These are phyloP conservation scores for Drosophila repleta DNA, from an alignment of 1,140 invertebrate genomes.

Conservation along the genomic window DNA sequence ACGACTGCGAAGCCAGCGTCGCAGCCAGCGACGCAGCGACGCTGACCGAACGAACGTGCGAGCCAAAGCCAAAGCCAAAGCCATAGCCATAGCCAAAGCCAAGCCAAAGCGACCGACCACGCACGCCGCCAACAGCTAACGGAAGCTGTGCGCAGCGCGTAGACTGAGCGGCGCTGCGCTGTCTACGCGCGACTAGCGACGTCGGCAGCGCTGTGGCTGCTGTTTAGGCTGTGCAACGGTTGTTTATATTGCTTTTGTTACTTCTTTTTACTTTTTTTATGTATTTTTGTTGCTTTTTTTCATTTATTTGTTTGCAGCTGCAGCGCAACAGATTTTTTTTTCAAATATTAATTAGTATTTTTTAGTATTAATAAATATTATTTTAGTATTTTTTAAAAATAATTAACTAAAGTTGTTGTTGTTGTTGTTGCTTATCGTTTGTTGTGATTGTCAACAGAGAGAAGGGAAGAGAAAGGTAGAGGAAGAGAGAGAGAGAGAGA, in stretches of 20 bases:
- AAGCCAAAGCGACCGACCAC: conserved; percentile 12
- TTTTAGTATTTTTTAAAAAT: neutral
- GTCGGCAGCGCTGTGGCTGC: conserved; percentile 1
- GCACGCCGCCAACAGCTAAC: conserved; percentile 46
- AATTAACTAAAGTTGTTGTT: conserved; percentile 1
- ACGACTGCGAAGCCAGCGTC: conserved; percentile 8
- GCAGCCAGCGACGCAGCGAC: neutral
- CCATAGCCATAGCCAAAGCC: neutral
- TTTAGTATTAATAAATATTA: neutral
- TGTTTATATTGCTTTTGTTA: neutral
- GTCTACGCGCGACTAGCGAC: conserved; percentile 19
- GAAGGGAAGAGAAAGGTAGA: neutral
- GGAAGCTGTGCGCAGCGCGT: conserved; percentile 57
- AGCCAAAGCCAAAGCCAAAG: conserved; percentile 12
- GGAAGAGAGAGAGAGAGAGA: neutral
- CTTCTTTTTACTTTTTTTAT: neutral
- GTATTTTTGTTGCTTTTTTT: neutral
- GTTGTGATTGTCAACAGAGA: conserved; percentile 15
- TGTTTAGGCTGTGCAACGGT: conserved; percentile 1
- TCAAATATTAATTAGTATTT: neutral
- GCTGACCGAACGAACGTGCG: conserved; percentile 17
- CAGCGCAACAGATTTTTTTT: neutral
- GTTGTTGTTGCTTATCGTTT: conserved; percentile 6
- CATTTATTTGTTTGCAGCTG: too few relatives aligned
- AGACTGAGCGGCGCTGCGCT: conserved; percentile 50